These are phyloP conservation scores for Actinia tenebrosa DNA, from an alignment of 64 coral and sea anemone species.

Conservation along the genomic window DNA sequence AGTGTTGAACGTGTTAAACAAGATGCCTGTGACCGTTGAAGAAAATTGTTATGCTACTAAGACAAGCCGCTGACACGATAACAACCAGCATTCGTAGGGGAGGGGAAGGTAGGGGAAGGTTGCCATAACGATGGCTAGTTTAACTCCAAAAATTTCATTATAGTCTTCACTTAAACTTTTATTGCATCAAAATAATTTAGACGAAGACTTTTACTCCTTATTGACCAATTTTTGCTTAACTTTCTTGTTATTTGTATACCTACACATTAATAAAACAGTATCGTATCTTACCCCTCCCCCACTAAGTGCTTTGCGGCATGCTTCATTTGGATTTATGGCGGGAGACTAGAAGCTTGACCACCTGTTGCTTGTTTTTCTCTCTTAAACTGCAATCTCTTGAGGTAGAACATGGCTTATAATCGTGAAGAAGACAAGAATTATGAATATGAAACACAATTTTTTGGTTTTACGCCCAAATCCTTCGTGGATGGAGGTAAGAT, in stretches of 20 bases:
- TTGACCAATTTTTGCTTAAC: background rate
- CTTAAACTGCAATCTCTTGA: background rate
- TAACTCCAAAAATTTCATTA: background rate
- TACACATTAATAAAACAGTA: background rate
- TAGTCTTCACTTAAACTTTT: background rate
- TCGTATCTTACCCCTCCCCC: background rate
- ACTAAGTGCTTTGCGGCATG: background rate
- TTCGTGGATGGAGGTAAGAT: constrained; percentile 82
- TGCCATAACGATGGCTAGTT: background rate
- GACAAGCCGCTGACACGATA: background rate
- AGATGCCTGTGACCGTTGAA: background rate
- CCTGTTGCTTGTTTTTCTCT: background rate
- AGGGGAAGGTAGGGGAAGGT: background rate
- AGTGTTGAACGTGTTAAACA: background rate
- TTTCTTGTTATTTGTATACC: background rate
- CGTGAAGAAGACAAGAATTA: constrained; percentile 18
- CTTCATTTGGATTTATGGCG: constrained; percentile 5
- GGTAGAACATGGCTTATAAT: background rate
- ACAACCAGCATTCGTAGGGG: background rate
- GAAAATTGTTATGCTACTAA: constrained; percentile 2
- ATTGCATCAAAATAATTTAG: background rate
- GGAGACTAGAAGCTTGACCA: background rate
- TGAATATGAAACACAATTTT: constrained; percentile 86
- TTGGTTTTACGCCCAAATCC: constrained; percentile 81
- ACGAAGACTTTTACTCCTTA: background rate